These are phyloP conservation scores for Wasmannia auropunctata DNA, from an alignment of 1,140 invertebrate genomes.

Conservation along the genomic window DNA sequence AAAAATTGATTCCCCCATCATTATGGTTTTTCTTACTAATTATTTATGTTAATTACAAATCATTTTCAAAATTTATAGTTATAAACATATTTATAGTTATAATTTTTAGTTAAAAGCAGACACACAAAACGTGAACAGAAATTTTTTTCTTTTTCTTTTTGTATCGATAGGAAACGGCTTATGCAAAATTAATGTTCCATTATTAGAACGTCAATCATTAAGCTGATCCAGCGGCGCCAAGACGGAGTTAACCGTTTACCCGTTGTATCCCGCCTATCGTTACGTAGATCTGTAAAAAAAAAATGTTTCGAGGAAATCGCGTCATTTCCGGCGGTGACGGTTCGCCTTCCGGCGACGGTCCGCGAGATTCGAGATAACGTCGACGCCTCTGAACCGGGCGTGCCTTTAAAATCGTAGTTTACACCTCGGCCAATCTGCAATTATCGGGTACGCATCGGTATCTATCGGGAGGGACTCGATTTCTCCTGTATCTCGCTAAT, in stretches of 20 bases:
- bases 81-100: too few species aligned
- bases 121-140: background rate
- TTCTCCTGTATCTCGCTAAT: slow-evolving; percentile 22
- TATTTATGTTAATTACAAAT: background rate
- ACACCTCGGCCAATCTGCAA: slow-evolving; percentile 38
- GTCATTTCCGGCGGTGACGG: slow-evolving; percentile 45
- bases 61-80: background rate
- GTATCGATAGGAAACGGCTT: background rate
- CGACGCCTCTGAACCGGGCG: slow-evolving; percentile 9
- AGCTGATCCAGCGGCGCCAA: background rate
- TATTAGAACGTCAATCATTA: slow-evolving; percentile 6
- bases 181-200: background rate
- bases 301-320: slow-evolving; percentile 39
- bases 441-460: slow-evolving; percentile 27
- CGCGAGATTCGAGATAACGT: slow-evolving; percentile 36
- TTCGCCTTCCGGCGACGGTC: slow-evolving; percentile 16
- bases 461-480: slow-evolving; percentile 25
- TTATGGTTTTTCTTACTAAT: background rate
- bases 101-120: too few species aligned
- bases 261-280: slow-evolving; percentile 11
- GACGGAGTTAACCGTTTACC: background rate
- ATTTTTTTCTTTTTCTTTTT: background rate
- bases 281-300: slow-evolving; percentile 9
- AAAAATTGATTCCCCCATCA: too few species aligned
- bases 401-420: slow-evolving; percentile 49